Evolutionary conservation across 2,888 invertebrate genomes (phyloP), one percentile per base, ranked within the genome.

Genomic region (Cheiracanthium punctorium): DNA sequence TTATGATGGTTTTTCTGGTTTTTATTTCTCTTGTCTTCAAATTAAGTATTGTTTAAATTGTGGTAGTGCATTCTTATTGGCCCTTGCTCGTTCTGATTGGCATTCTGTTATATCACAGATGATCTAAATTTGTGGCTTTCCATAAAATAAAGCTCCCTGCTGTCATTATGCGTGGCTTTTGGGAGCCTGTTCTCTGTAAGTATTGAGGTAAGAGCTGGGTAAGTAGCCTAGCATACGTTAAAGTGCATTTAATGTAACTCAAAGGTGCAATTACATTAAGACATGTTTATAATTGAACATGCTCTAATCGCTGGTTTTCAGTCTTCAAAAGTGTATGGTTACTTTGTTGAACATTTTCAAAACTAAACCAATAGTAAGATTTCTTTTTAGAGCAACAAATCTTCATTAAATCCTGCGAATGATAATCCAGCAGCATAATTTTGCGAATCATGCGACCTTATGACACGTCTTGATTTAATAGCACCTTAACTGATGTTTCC

Each of bases 31-130:
- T 67, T 67, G 30, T 5, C 32, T 29, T 67, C 10, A 14, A 29
- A 1, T 32, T n/a, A 30, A 67, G 67, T 67, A 30, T 29, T 32
- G 28, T 65, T 76, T 69, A 29, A 43, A 43, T 64, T 84, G 67
- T 84, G 82, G 82, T 52, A 64, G 48, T 76, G 28, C 32, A 65
- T 72, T 64, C 64, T 71, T 71, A 12, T 32, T 82, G 48, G 72
- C 30, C 30, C 43, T 48, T 20, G 67, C 29, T 58, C 67, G 33
- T 84, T 80, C 85, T 86, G 80, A 86, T 80, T 71, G 48, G 80
- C 67, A 69, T 86, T 86, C 41, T 86, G 71, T 86, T 86, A 86
- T 80, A 80, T 75, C 71, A 80, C 85, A 86, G 85, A 86, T 86
- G 85, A 76, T 80, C 85, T 32, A 74, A 73, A 72, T 80, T 86